Evolutionary conservation across 2,113 vertebrate species (phyloP), one percentile per base, ranked within the genome.

Genomic region (Notothenia rossii): DNA sequence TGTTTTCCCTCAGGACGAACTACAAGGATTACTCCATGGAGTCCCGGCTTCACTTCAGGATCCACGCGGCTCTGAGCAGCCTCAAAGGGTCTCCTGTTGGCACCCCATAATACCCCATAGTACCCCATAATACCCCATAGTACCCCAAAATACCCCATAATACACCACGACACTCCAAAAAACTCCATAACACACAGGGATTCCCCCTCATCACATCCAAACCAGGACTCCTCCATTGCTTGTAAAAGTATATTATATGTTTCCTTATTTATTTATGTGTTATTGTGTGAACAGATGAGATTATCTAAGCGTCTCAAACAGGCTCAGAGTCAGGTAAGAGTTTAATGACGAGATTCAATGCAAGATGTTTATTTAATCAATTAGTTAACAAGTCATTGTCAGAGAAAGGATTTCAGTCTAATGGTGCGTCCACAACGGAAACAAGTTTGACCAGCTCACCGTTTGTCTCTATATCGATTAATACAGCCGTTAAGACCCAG

Each of bases 1-100:
- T 90, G 22, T 93, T 62, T 17, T 10, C 10, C 17, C 15, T n/a
- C 88, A 99, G 98, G 95, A 95, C 90, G 61, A 99, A 98, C 94
- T 99, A 99, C 91, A 99, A 98, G 84, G 97, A 98, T 62, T 99
- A 99, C 86, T 99, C 98, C 5, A 96, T 99, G 97, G 98, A 99
- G 87, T 99, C 98, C 81, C 94, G 98, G 29, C 94, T 99, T 62
- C 98, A 99, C 92, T 99, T 99, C 94, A 94, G 98, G 83, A 98
- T 99, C 92, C 98, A 99, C 20, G 97, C 98, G 15, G 97, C 97
- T 17, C 96, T 99, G 84, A 95, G 93, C 89, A 96, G 96, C 79
- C 95, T 99, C 83, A 97, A 90, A 88, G 93, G 90, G 18, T 96
- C 93, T 0, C 96, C 94, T 25, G 94, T 90, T 40, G 88, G 93